Base-by-base conservation (phyloP, 1,140 invertebrate genomes). In the Drosophila mauritiana region DNA sequence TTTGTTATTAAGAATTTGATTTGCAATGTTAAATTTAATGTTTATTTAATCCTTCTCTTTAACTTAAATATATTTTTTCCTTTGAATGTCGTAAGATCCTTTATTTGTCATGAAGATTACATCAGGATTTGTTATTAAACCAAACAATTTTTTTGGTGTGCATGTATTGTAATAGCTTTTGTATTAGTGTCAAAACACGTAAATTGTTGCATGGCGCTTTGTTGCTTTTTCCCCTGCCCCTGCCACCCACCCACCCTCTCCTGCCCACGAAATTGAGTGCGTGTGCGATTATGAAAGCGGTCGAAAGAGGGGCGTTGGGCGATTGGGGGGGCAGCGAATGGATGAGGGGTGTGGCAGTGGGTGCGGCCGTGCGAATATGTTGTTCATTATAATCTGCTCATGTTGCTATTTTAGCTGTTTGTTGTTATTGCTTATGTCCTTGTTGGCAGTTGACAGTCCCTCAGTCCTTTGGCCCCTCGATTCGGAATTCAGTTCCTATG, bases 141-240 rank as follows among this genome's bases (percentile, higher is more conserved):
- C 27, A 4, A 10, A n/a, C 12, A 3, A 4, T 39, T 48, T 62
- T 36, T 39, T 42, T 39, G 48, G 56, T 57, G 64, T 86, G 63
- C 63, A 61, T 88, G 84, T 89, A 86, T 86, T 86, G 84, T 86
- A 86, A 86, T 86, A 75, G 83, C 75, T 86, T 86, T 86, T 86
- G 84, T 86, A 86, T 86, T 88, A 86, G 83, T 86, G 83, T 89
- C 83, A 88, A 86, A 86, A 86, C 83, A 86, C 83, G 83, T 86
- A 88, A 88, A 86, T 86, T 86, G 83, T 86, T 86, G 83, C 83
- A 75, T 86, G 83, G 77, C 57, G 67, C 80, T 83, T 83, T 86
- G 85, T 83, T 68, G 76, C 52, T n/a, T 70, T 68, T 57, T 36
- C 42, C 42, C 45, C 34, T 7, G 42, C 4, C 12, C 11, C n/a